A percentile compares a stretch with the other conserved stretches of the same genome.
These are phyloP conservation scores for Glossophaga mutica DNA, from an alignment of 2,797 vertebrate species.

Conservation along the genomic window DNA sequence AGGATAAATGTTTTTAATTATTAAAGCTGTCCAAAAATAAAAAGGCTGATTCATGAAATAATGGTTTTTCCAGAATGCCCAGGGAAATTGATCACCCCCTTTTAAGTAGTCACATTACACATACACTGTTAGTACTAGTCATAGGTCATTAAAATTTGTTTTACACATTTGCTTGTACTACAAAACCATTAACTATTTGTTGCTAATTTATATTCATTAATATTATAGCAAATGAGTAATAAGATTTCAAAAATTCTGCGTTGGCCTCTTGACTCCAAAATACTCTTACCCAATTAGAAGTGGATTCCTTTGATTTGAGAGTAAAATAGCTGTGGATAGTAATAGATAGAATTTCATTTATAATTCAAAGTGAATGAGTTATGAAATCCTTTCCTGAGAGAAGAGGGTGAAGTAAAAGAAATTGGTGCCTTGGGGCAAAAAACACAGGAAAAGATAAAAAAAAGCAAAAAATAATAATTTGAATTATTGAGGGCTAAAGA, in stretches of 20 bases:
- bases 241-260: background rate
- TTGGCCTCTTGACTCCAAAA: background rate
- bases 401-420: background rate
- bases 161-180: background rate
- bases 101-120: background rate
- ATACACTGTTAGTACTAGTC: background rate
- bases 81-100: background rate
- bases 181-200: background rate
- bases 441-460: background rate
- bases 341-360: background rate
- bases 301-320: background rate
- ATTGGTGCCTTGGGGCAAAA: background rate
- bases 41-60: background rate
- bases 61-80: background rate
- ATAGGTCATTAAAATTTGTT: background rate
- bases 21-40: background rate
- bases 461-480: background rate
- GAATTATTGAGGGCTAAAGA: background rate
- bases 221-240: background rate
- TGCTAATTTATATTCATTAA: background rate
- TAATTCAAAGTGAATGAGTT: slow-evolving; percentile 8
- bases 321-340: background rate
- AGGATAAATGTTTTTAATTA: background rate
- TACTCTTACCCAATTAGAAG: background rate
- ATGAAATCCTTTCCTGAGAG: background rate